These are phyloP conservation scores for Syngnathus acus DNA, from an alignment of 2,797 vertebrate species.

Conservation along the genomic window DNA sequence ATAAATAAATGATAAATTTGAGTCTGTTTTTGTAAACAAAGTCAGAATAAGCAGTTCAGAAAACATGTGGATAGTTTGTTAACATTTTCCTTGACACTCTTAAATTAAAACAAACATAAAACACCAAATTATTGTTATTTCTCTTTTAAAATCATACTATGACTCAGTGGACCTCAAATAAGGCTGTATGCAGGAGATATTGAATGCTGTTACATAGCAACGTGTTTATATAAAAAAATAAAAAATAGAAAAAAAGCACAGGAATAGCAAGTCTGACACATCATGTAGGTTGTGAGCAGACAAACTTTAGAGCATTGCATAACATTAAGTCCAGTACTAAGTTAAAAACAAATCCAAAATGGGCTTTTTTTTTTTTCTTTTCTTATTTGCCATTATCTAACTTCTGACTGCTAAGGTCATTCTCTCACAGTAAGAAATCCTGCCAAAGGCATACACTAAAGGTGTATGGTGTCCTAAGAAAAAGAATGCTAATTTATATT, in stretches of 20 bases:
- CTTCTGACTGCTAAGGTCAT: background rate
- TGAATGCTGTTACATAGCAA: conserved; percentile 3
- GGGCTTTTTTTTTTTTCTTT: conserved; percentile 3
- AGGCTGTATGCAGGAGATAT: background rate
- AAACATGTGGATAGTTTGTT: background rate
- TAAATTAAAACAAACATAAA: background rate
- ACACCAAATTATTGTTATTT: background rate
- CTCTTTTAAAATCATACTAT: background rate
- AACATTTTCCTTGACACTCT: background rate
- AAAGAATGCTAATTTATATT: background rate
- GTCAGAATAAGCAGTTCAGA: background rate
- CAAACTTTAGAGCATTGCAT: conserved; percentile 40
- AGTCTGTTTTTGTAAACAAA: background rate
- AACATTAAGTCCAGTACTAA: conserved; percentile 19
- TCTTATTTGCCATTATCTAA: background rate
- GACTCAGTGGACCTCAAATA: background rate
- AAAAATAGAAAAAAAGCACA: conserved; percentile 9
- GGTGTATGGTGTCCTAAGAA: background rate
- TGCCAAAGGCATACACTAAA: background rate
- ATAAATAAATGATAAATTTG: too few relatives aligned
- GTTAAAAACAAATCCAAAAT: conserved; percentile 7
- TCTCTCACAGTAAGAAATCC: background rate
- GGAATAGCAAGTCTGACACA: conserved; percentile 18
- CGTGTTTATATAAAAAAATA: background rate
- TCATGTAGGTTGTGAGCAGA: conserved; percentile 41